Percentiles rank a stretch among this genome's conserved stretches.
These are phyloP conservation scores for Steatocranus sp. DNA, from an alignment of 2,797 vertebrate genomes.

Conservation along the genomic window DNA sequence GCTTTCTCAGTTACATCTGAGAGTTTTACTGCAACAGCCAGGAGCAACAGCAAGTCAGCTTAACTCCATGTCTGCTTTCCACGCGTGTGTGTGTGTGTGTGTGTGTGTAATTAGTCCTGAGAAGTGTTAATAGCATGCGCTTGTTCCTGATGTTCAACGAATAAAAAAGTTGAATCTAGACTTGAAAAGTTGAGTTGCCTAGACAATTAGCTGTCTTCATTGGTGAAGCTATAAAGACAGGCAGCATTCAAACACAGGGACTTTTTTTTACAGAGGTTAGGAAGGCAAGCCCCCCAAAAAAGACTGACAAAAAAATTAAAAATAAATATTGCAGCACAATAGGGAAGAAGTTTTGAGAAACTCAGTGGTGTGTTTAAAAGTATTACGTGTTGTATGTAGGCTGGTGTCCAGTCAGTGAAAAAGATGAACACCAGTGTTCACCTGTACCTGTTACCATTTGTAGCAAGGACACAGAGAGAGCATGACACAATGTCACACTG, in stretches of 20 bases:
- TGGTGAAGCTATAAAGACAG: not conserved
- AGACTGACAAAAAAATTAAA: not conserved
- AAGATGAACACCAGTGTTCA: not conserved
- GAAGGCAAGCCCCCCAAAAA: not conserved
- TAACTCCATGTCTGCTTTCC: conserved; percentile 36
- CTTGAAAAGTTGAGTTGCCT: not conserved
- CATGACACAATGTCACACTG: rapidly evolving
- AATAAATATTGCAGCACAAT: not conserved
- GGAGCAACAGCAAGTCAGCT: conserved; percentile 65
- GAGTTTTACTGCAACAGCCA: conserved; percentile 68
- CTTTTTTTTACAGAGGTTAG: not conserved
- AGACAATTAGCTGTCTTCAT: not conserved
- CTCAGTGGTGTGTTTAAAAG: not conserved
- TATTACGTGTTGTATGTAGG: not conserved
- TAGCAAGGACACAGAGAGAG: not conserved
- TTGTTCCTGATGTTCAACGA: conserved; percentile 19
- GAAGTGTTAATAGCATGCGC: conserved; percentile 33
- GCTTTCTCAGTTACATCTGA: conserved; percentile 74
- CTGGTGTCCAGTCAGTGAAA: not conserved
- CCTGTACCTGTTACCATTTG: not conserved
- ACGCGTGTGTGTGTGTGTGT: not conserved
- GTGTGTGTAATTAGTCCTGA: conserved; percentile 45
- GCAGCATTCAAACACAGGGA: not conserved
- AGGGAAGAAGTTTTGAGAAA: not conserved
- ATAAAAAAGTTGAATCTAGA: conserved; percentile 3